phyloP scores from a whole-genome alignment of 2,113 vertebrate genomes.

The Mohoua ochrocephala region DNA sequence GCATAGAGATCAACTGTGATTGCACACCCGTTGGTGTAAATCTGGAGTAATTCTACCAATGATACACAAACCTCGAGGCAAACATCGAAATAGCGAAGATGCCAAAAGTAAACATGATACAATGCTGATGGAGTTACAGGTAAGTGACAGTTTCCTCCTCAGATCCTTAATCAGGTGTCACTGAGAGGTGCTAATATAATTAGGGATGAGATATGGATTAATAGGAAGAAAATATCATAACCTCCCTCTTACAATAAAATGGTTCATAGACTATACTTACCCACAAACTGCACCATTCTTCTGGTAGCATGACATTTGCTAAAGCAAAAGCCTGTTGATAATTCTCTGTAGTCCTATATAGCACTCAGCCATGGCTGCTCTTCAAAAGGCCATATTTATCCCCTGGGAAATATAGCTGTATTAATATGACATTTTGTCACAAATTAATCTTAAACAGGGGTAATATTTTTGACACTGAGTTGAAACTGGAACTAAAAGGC shows the following conservation, averaged over 20 bases:
- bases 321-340: conserved; percentile 36
- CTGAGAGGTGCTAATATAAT: conserved; percentile 35
- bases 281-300: conserved; percentile 8
- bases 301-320: conserved; percentile 49
- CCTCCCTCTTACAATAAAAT: conserved; percentile 5
- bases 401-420: conserved; percentile 61
- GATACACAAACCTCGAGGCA: neutral
- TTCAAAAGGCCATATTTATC: conserved; percentile 60
- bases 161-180: conserved; percentile 43
- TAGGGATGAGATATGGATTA: conserved; percentile 65
- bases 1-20: neutral
- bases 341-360: conserved; percentile 57
- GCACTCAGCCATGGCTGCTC: conserved; percentile 4
- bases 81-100: neutral
- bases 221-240: conserved; percentile 49
- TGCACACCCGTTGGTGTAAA: neutral
- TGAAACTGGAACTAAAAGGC: conserved; percentile 51
- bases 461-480: conserved; percentile 47
- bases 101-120: neutral
- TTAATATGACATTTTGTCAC: conserved; percentile 65
- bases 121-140: conserved; percentile 27
- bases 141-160: neutral
- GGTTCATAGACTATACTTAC: neutral
- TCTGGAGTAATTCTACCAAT: neutral
- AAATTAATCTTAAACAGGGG: conserved; percentile 57